Base-by-base conservation (phyloP, 2,888 invertebrate species). In the Antitype chi region DNA sequence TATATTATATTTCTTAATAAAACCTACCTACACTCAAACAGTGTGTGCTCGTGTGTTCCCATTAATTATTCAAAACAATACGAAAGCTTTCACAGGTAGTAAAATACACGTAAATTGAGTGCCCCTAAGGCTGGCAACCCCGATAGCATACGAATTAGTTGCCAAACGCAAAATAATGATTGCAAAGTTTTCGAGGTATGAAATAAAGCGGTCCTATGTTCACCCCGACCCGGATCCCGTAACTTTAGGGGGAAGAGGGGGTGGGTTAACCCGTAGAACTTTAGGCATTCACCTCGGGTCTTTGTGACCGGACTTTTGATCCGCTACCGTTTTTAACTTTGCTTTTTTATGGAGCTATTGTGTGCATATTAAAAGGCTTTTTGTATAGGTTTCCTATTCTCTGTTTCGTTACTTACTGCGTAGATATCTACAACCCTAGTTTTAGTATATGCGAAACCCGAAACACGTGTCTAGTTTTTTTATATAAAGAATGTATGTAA, bases 91-190 rank as follows among this genome's bases (percentile, higher is more conserved):
- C 69, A 70, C 85, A 78, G 73, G 73, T 79, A 75, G 43, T 77
- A 63, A 78, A 84, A 76, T 77, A 76, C 57, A 57, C 62, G 52
- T 76, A 80, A 78, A 83, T 79, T 72, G 76, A 76, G 76, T 81
- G 69, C 57, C 74, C 53, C 13, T n/a, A 55, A 73, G 28, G 59
- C 57, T 82, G 75, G 76, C 72, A 53, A 25, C 74, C n/a, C 69
- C 28, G 74, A 84, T 79, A 76, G 81, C 77, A 80, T 88, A 81
- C 68, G 81, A 87, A 87, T 88, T 86, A 85, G 82, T 84, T 60
- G 68, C 62, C 76, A 82, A 84, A 86, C 82, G 76, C 73, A 75
- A 86, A 86, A 86, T 87, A 85, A 87, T 81, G 79, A 82, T 78
- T 72, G 84, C 64, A 74, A 87, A 88, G 74, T 88, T 80, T 53